These are phyloP conservation scores for Gadopsis bispinosus DNA, from an alignment of 2,797 vertebrate genomes.

Conservation along the genomic window DNA sequence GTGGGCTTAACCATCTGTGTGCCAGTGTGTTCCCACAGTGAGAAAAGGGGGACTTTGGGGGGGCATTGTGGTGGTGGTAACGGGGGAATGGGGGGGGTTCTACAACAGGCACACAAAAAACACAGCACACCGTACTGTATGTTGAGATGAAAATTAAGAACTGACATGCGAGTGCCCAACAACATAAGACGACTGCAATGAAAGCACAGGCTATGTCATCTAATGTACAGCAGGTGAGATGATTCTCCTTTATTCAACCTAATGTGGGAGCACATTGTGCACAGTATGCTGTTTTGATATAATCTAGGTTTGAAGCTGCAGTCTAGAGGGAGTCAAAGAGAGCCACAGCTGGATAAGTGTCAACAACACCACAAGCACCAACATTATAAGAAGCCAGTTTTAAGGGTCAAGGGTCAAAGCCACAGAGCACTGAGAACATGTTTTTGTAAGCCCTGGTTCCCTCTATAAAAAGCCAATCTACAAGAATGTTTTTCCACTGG, in stretches of 20 bases:
- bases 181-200: conserved; percentile 26
- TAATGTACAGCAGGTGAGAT: not conserved
- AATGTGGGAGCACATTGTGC: not conserved
- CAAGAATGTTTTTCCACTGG: no score
- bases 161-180: conserved; percentile 1
- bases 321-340: conserved; percentile 26
- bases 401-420: conserved; percentile 38
- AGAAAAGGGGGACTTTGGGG: conserved; percentile 51
- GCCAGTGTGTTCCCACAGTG: conserved; percentile 84
- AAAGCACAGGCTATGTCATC: not conserved
- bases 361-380: conserved; percentile 26
- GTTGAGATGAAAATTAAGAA: conserved; percentile 39
- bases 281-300: not conserved
- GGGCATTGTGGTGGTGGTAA: conserved; percentile 12
- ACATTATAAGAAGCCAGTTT: conserved; percentile 33
- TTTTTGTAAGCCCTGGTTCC: no score
- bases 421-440: not conserved
- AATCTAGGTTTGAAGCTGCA: conserved; percentile 18
- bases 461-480: no score
- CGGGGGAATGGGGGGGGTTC: conserved; percentile 36
- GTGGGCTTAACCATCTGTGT: conserved; percentile 90
- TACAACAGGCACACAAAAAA: conserved; percentile 41
- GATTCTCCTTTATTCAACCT: not conserved
- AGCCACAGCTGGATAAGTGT: conserved; percentile 25
- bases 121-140: conserved; percentile 10